phyloP scores from a whole-genome alignment of 1,140 invertebrate species.

The Adelges cooleyi region DNA sequence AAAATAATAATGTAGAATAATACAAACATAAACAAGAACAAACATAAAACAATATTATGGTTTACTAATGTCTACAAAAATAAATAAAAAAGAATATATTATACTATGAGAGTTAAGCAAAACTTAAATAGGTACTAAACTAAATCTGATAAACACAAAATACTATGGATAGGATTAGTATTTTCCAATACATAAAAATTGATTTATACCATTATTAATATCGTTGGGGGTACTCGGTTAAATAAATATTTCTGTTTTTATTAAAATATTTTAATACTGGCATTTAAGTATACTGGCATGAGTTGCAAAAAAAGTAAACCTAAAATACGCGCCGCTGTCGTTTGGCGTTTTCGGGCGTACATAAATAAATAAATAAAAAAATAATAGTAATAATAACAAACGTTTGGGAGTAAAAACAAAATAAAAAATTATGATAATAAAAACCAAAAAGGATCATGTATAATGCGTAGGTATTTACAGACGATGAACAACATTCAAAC shows the following conservation, averaged over 20 bases:
- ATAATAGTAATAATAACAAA: neutral
- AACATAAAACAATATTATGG: slow-evolving; percentile 17
- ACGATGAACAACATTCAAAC: slow-evolving; percentile 33
- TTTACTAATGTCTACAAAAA: slow-evolving; percentile 20
- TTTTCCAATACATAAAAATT: too few relatives aligned
- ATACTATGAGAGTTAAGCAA: slow-evolving; percentile 5
- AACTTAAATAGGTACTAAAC: neutral
- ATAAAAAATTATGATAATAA: slow-evolving; percentile 10
- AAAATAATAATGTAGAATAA: slow-evolving; percentile 22
- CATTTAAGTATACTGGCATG: neutral
- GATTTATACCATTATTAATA: too few relatives aligned
- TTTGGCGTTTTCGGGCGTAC: too few relatives aligned
- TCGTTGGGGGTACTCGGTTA: too few relatives aligned
- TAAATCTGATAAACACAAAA: too few relatives aligned
- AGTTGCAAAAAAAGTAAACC: too few relatives aligned
- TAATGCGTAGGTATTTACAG: neutral
- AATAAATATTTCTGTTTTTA: too few relatives aligned
- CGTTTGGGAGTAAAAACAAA: neutral
- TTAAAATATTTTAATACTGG: neutral
- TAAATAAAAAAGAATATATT: slow-evolving; percentile 27
- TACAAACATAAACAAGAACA: slow-evolving; percentile 28
- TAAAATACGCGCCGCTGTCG: too few relatives aligned
- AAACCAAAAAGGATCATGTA: neutral
- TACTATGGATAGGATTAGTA: too few relatives aligned
- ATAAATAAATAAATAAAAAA: too few relatives aligned